Evolutionary conservation across 2,888 invertebrate genomes (phyloP).

Genomic region (Heterodera filipjevi): DNA sequence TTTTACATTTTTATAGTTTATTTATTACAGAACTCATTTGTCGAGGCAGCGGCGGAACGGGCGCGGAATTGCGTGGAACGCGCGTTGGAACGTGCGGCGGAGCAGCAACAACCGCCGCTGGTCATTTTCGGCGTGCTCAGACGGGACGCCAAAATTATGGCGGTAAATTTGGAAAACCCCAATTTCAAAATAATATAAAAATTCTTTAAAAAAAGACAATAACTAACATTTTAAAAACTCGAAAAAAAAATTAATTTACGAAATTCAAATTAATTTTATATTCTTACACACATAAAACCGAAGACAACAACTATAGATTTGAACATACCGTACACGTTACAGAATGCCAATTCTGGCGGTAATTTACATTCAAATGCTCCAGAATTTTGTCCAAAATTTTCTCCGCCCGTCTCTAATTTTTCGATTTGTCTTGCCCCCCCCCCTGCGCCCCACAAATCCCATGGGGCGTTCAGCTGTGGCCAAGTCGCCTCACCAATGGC

Average conservation of each 20-base stretch:
- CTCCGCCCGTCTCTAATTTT: neutral
- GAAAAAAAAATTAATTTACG: too few relatives aligned
- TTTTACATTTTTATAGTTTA: neutral
- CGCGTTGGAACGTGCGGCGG: slow-evolving; percentile 1
- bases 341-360: neutral
- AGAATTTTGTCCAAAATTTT: neutral
- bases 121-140: slow-evolving; percentile 41
- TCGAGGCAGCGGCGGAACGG: neutral
- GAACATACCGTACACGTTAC: too few relatives aligned
- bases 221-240: too few relatives aligned
- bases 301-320: too few relatives aligned
- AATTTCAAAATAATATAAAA: neutral
- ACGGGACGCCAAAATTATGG: slow-evolving; percentile 39
- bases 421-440: neutral
- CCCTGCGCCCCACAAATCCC: neutral
- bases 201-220: too few relatives aligned
- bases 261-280: too few relatives aligned
- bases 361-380: neutral
- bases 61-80: neutral
- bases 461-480: neutral
- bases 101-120: slow-evolving; percentile 14
- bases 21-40: neutral
- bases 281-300: too few relatives aligned
- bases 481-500: neutral
- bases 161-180: slow-evolving; percentile 29